A percentile compares a stretch with the other conserved stretches of the same genome.
These are phyloP conservation scores for Taurulus bubalis DNA, from an alignment of 2,113 vertebrate genomes.

Conservation along the genomic window DNA sequence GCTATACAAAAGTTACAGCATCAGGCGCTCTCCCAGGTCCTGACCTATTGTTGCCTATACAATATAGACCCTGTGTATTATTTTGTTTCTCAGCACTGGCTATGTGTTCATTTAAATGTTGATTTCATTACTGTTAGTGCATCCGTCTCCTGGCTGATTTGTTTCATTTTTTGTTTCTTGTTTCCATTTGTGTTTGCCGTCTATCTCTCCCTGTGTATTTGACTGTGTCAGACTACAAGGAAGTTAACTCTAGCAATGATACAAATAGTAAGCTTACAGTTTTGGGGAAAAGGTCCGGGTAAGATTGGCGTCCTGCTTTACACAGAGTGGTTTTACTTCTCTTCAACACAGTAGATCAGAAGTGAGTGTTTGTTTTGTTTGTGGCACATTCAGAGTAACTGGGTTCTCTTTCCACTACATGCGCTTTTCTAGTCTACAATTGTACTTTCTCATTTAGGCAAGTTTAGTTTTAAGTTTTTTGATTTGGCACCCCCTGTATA, in stretches of 20 bases:
- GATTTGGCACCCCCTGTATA: background rate
- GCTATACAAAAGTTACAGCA: background rate
- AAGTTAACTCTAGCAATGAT: background rate
- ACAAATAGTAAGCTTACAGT: background rate
- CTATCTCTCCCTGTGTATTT: background rate
- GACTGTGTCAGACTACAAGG: background rate
- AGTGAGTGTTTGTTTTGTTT: background rate
- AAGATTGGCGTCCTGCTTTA: background rate
- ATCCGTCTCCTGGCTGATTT: background rate
- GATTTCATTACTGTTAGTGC: background rate
- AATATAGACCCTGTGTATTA: background rate
- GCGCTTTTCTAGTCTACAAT: background rate
- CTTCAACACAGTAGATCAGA: background rate
- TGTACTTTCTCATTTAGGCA: background rate
- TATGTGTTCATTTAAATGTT: background rate
- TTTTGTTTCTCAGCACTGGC: background rate
- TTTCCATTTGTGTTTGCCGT: background rate
- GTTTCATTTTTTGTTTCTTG: background rate
- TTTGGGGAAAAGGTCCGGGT: background rate
- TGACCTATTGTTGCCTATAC: conserved; percentile 12
- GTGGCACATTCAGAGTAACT: background rate
- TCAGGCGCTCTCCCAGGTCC: background rate
- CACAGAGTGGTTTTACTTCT: background rate
- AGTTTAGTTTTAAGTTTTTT: background rate
- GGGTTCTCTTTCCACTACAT: background rate